A percentile compares a stretch with the other conserved stretches of the same genome.
phyloP scores from a whole-genome alignment of 1,140 invertebrate species.

The Listronotus oregonensis region DNA sequence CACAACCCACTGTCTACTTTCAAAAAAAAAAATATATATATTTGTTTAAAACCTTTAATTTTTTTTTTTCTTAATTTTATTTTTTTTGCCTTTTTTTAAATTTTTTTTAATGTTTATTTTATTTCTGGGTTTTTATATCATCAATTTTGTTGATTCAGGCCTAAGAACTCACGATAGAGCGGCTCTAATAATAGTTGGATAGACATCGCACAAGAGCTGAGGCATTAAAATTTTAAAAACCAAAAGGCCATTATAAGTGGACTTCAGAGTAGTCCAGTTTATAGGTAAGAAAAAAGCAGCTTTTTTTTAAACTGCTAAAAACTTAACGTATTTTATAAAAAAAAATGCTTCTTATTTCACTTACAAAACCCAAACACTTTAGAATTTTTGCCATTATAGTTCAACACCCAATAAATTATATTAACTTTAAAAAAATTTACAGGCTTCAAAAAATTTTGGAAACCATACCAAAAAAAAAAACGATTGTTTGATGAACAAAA shows the following conservation, averaged over 20 bases:
- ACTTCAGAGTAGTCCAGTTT: slow-evolving; percentile 94
- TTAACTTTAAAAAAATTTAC: slow-evolving; percentile 60
- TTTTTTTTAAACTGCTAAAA: too few species aligned
- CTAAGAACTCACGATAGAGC: slow-evolving; percentile 75
- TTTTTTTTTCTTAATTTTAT: too few species aligned
- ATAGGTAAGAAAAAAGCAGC: slow-evolving; percentile 62
- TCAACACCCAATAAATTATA: too few species aligned
- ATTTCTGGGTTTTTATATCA: slow-evolving; percentile 78
- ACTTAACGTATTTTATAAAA: too few species aligned
- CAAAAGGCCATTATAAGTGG: slow-evolving; percentile 97
- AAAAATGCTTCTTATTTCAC: too few species aligned
- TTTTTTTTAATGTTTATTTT: too few species aligned
- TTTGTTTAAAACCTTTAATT: too few species aligned
- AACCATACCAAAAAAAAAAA: slow-evolving; percentile 81
- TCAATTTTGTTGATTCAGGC: slow-evolving; percentile 82
- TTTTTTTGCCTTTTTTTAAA: too few species aligned
- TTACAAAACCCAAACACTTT: too few species aligned
- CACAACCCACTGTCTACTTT: too few species aligned
- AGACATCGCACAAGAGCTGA: slow-evolving; percentile 94
- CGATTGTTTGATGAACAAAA: slow-evolving; percentile 92
- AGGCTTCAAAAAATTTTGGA: slow-evolving; percentile 92
- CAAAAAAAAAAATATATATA: too few species aligned
- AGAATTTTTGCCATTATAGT: too few species aligned
- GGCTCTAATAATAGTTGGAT: slow-evolving; percentile 92
- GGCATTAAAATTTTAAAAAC: slow-evolving; percentile 98